Base-by-base conservation (phyloP, 1,140 invertebrate species). In the Neelides sp. region DNA sequence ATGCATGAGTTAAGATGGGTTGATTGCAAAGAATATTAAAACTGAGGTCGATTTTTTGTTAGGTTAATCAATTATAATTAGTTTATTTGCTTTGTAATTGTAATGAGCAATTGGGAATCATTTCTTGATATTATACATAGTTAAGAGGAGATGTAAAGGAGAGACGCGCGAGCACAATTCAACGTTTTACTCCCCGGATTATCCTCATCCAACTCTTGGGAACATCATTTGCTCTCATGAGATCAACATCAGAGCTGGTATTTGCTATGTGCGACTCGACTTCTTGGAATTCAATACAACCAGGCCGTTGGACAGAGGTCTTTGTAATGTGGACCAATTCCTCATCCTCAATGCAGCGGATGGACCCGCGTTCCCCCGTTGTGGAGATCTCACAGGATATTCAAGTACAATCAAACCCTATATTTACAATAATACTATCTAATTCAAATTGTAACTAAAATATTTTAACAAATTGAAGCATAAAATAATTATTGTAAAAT, bases 301-400 rank as follows among this genome's bases (percentile, higher is more conserved):
- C 1, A 48, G 63, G 15, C 67, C 66, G 42, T 52, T 68, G 17
- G 67, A 57, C 39, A 40, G 65, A 30, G 67, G 67, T 19, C 54
- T 66, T 8, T 68, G 67, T 47, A 64, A 68, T 45, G 64, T 68
- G 22, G 67, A 68, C 50, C 66, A 68, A 48, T 50, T 68, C 7
- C 64, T 66, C 32, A 64, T 68, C 41, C 57, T 68, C 19, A 68
- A 68, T 53, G 67, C 66, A 3, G 52, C 65, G 7, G 67, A 68
- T 52, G 67, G 67, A 5, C 63, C 67, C 1, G 66, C 67, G 0
- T 63, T 64, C 35, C 65, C 65, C 1, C 60, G 65, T 40, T 68
- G 67, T 54, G 67, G 67, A 24, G 62, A 65, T 34, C 54, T 68
- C 0, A 62, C 61, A 20, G 66, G 67, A 45, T 68, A 67, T 28